Base-by-base conservation (phyloP, 2,888 invertebrate genomes). In the Harpagoxenus sublaevis region DNA sequence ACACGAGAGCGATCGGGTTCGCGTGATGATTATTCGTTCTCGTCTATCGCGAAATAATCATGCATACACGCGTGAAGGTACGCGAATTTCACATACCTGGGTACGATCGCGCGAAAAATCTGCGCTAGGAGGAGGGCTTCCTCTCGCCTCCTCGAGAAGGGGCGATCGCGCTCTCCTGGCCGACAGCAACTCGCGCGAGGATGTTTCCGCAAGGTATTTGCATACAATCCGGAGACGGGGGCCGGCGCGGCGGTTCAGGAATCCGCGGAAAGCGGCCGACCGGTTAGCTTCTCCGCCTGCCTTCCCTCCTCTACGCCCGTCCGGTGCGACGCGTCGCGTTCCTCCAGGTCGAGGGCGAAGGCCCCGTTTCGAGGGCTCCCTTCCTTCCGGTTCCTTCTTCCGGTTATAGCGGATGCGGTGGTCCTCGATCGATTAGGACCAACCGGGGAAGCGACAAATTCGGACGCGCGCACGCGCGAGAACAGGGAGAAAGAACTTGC, bases 201-300 rank as follows among this genome's bases (percentile, higher is more conserved):
- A 86, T 88, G 78, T 89, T 87, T 89, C 86, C 75, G 48, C 48
- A n/a, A 35, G 74, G 42, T 86, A 86, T 88, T 91, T 87, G 84
- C 87, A 91, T 89, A 89, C 88, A 88, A 90, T 90, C 85, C 87
- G 60, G 15, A 63, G 55, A 81, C 78, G 82, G 75, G 71, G 65
- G 75, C 82, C 73, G 79, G 78, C 62, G 74, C 73, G 79, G 78
- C 62, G 74, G 87, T 75, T 86, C 73, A 85, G 85, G 89, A 90
- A 89, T 91, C 75, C 86, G 70, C 81, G 78, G 77, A 89, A 86
- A 88, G 86, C 79, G 79, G 28, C 79, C 79, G 79, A 79, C 79
- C 71, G 70, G 75, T 73, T 82, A 73, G 82, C 42, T 77, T 65
- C 75, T 51, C 63, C 75, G 53, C 63, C 62, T 63, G 62, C 75